Conservation (phyloP, 1,140 invertebrate species). For the Grapholita molesta region DNA sequence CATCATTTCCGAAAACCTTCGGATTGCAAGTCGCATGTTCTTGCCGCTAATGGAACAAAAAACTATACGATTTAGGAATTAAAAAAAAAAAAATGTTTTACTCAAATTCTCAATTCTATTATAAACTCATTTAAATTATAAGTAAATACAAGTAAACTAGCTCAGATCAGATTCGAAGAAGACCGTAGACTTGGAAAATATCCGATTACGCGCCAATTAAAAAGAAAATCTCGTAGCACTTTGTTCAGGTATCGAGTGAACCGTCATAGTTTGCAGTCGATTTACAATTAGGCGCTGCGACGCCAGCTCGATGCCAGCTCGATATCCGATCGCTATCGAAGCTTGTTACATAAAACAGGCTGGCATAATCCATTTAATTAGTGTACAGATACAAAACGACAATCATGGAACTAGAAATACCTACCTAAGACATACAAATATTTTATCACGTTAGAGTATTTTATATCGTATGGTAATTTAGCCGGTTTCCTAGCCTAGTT, state of each 20-base stretch:
- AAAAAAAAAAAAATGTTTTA: background rate
- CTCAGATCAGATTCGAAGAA: background rate
- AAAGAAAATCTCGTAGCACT: slow-evolving; percentile 13
- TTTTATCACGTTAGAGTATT: too few relatives aligned
- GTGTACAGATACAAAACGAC: slow-evolving; percentile 40
- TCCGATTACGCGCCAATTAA: slow-evolving; percentile 14
- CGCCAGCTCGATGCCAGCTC: slow-evolving; percentile 20
- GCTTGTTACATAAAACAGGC: slow-evolving; percentile 40
- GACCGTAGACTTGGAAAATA: slow-evolving; percentile 4
- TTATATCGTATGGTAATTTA: too few relatives aligned
- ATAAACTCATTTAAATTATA: background rate
- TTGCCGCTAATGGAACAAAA: too few relatives aligned
- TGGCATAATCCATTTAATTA: slow-evolving; percentile 60
- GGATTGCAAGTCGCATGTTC: too few relatives aligned
- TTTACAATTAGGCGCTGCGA: slow-evolving; percentile 34
- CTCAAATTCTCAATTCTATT: background rate
- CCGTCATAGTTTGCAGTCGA: slow-evolving; percentile 6
- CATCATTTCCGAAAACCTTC: too few relatives aligned
- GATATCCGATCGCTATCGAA: slow-evolving; percentile 40
- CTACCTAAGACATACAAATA: background rate
- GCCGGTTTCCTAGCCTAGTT: too few relatives aligned
- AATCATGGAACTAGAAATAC: slow-evolving; percentile 10
- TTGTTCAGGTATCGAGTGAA: slow-evolving; percentile 15
- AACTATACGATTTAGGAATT: too few relatives aligned
- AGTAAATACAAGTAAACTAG: background rate